A percentile compares a stretch with the other conserved stretches of the same genome.
phyloP scores from a whole-genome alignment of 1,140 invertebrate genomes.

The fruit fly (Drosophila melanogaster) region Release_6_plus_ISO1_MT NC_004354.4:2021001-2021500 shows the following conservation, averaged over 20 bases:
- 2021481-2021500: slow-evolving; percentile 27
- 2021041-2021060: slow-evolving; percentile 76
- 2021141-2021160: slow-evolving; percentile 4
- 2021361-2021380: slow-evolving; percentile 47
- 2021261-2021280: not conserved
- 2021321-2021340: not conserved
- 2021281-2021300: slow-evolving; percentile 15
- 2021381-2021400: slow-evolving; percentile 73
- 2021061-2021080: slow-evolving; percentile 76
- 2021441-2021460: slow-evolving; percentile 10
- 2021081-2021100: slow-evolving; percentile 72
- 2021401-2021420: slow-evolving; percentile 72
- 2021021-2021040: slow-evolving; percentile 48
- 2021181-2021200: slow-evolving; percentile 7
- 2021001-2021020: slow-evolving; percentile 53
- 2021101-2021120: slow-evolving; percentile 13
- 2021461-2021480: slow-evolving; percentile 43
- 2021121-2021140: not conserved
- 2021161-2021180: slow-evolving; percentile 9
- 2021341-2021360: not conserved
- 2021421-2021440: slow-evolving; percentile 43
- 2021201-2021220: slow-evolving; percentile 62
- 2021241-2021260: slow-evolving; percentile 36
- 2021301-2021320: slow-evolving; percentile 30
- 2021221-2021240: slow-evolving; percentile 67